Base-by-base conservation (phyloP, 2,797 vertebrate genomes). In the Cuniculus paca region DNA sequence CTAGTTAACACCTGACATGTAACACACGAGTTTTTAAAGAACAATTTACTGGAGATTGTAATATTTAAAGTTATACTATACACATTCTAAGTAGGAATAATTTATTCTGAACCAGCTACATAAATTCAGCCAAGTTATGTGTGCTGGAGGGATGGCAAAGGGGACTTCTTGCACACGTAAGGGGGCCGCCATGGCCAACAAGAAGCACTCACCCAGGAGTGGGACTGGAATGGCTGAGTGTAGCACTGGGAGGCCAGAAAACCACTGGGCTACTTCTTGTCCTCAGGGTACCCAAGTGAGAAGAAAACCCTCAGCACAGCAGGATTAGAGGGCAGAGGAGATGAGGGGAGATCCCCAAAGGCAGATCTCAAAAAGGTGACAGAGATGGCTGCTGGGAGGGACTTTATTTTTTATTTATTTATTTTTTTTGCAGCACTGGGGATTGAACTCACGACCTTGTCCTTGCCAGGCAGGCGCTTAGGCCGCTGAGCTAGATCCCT, bases 11-110 rank as follows among this genome's bases (percentile, higher is more conserved):
- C 56, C 63, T 56, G 52, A 36, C 36, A 83, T 12, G 28, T 72
- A 50, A 85, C 60, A 80, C 26, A 87, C 63, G 45, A 48, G 45
- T 5, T 75, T 54, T n/a, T 36, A 4, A 50, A 68, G 39, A 93
- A 6, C 3, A 77, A 42, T 50, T 74, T 85, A 82, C 12, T 68
- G 26, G 31, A 88, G 36, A n/a, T 26, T 87, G 0, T 63, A 77
- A 42, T 48, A 54, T 22, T 61, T 88, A 82, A 88, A 95, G 36
- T n/a, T 50, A 17, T 36, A 77, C 26, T 14, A 24, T 26, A 88
- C 45, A 74, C 5, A 50, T 45, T 48, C 60, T 79, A 84, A 84
- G 24, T 4, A 63, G 54, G 20, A 60, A 28, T 78, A 84, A 94
- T 39, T 70, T 78, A 72, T 54, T 50, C 61, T 90, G 52, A 6